Evolutionary conservation across 2,797 vertebrate species (phyloP).

Genomic region (Schizothorax lantsangensis): DNA sequence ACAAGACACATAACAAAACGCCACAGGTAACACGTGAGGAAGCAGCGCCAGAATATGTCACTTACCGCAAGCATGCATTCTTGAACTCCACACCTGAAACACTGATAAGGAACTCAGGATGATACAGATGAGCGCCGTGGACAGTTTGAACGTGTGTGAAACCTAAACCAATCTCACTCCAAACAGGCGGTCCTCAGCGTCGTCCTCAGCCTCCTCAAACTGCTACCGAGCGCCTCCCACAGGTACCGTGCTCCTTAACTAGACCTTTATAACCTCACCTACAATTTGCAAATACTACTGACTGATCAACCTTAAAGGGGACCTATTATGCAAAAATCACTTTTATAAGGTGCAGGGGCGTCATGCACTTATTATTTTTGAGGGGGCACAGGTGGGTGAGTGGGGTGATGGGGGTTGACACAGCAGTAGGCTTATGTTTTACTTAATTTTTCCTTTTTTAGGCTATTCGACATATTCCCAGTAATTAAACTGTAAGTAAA

Average conservation of each 20-base stretch:
- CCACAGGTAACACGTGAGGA: background rate
- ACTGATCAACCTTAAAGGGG: background rate
- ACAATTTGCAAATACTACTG: background rate
- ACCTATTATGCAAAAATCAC: too few species aligned
- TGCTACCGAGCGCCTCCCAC: slow-evolving; percentile 36
- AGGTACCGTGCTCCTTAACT: slow-evolving; percentile 21
- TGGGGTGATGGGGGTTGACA: too few species aligned
- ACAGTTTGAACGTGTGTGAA: background rate
- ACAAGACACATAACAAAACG: background rate
- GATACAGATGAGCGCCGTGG: background rate
- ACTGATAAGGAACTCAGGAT: background rate
- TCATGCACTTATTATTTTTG: too few species aligned
- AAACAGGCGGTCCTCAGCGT: slow-evolving; percentile 15
- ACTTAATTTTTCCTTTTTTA: too few species aligned
- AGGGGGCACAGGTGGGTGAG: too few species aligned
- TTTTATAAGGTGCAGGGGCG: too few species aligned
- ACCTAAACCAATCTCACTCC: slow-evolving; percentile 14
- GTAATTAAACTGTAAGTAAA: too few species aligned
- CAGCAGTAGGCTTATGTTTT: too few species aligned
- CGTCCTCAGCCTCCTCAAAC: slow-evolving; percentile 18
- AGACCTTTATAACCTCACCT: slow-evolving; percentile 36
- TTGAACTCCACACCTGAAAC: slow-evolving; percentile 34
- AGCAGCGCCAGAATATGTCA: background rate
- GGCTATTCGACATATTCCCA: too few species aligned
- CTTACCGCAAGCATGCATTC: slow-evolving; percentile 43